Conservation (phyloP, 2,888 invertebrate genomes). For the Dryomyza anilis region DNA sequence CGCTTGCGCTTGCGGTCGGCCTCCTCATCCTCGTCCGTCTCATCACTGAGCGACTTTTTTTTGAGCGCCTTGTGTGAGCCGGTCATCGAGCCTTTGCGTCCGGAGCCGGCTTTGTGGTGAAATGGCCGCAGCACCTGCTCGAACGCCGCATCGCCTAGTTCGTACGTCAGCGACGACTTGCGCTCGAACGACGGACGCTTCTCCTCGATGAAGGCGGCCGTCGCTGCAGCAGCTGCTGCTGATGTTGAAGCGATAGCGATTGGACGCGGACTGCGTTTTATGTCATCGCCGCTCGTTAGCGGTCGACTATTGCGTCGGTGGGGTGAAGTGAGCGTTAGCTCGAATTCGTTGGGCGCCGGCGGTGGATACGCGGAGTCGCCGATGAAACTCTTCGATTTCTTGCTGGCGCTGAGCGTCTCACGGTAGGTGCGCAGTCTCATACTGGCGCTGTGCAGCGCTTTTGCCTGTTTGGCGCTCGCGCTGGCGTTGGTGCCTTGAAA, state of each 20-base stretch:
- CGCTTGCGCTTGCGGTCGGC: constrained; percentile 72
- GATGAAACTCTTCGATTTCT: constrained; percentile 62
- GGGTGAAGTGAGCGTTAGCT: constrained; percentile 58
- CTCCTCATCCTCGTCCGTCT: constrained; percentile 64
- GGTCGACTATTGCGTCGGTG: constrained; percentile 61
- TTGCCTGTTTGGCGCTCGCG: constrained; percentile 56
- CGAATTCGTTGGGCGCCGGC: constrained; percentile 51
- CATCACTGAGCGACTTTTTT: constrained; percentile 62
- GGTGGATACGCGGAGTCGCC: constrained; percentile 52
- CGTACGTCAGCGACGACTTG: constrained; percentile 57
- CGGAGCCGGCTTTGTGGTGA: constrained; percentile 53
- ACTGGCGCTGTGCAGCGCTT: constrained; percentile 59
- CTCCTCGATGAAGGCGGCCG: constrained; percentile 57
- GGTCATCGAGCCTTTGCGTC: constrained; percentile 54
- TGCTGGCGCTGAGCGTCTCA: constrained; percentile 58
- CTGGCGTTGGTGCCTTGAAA: constrained; percentile 60
- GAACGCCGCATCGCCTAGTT: constrained; percentile 58
- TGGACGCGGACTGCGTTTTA: constrained; percentile 60
- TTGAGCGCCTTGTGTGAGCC: constrained; percentile 53
- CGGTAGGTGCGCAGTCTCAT: constrained; percentile 59
- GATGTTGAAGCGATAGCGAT: constrained; percentile 44
- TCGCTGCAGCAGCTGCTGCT: constrained; percentile 43
- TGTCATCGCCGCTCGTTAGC: constrained; percentile 56
- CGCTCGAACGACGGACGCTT: constrained; percentile 60
- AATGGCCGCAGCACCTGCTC: constrained; percentile 59